Evolutionary conservation across 2,888 invertebrate species (phyloP).

Genomic region (Cheilosia vernalis): DNA sequence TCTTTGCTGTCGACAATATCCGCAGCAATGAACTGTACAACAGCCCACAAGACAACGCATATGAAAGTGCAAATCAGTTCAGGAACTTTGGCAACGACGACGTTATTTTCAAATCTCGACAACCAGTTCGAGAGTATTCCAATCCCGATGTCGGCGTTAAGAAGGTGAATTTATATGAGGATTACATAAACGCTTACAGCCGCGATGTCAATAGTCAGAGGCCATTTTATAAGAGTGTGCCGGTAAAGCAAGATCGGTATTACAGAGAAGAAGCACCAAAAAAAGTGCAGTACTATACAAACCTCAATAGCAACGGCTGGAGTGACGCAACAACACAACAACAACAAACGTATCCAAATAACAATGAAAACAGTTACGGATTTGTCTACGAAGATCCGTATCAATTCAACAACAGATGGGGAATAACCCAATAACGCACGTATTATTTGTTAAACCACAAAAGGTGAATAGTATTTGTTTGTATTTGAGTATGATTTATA

Average conservation of each 20-base stretch:
- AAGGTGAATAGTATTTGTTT: background rate
- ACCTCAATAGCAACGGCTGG: constrained; percentile 60
- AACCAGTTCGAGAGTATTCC: constrained; percentile 67
- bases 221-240: constrained; percentile 35
- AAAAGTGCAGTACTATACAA: constrained; percentile 68
- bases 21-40: constrained; percentile 54
- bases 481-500: background rate
- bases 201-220: constrained; percentile 44
- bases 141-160: constrained; percentile 65
- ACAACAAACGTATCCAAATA: constrained; percentile 42
- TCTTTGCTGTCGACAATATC: constrained; percentile 69
- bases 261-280: constrained; percentile 53
- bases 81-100: constrained; percentile 60
- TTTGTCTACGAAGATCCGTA: constrained; percentile 68
- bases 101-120: constrained; percentile 54
- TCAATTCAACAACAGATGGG: constrained; percentile 68
- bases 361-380: constrained; percentile 54
- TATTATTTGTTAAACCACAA: background rate
- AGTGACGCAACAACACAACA: constrained; percentile 59
- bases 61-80: constrained; percentile 58
- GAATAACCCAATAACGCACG: constrained; percentile 58
- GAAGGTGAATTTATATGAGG: constrained; percentile 62
- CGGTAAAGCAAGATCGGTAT: constrained; percentile 35
- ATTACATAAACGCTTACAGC: constrained; percentile 52
- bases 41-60: constrained; percentile 12